Evolutionary conservation across 2,113 vertebrate species (phyloP), one percentile per base, ranked within the genome.

Genomic region (Galeopterus variegatus): DNA sequence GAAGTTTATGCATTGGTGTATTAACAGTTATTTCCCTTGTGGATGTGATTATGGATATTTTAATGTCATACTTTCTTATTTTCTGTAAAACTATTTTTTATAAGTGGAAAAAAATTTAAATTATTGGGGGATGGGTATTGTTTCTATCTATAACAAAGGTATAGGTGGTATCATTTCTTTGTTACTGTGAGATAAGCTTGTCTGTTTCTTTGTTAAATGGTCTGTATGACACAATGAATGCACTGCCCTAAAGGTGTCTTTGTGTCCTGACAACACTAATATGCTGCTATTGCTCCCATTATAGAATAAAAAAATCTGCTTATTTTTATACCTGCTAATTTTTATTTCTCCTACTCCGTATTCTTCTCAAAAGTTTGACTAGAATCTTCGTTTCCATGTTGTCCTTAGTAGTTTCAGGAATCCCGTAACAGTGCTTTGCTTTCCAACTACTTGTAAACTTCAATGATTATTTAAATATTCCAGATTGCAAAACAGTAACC

Each of bases 71-170:
- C 15, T 28, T 82, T 72, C 54, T 58, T 77, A 1, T 26, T 92
- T 77, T 77, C 6, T 79, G 6, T 81, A 75, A 67, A 92, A 58
- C 60, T 50, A n/a, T 50, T 62, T 89, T 90, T 91, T 2, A 81
- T 45, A 13, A 76, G 60, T 48, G 31, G 5, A 93, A 93, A 54
- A 79, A 76, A 76, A 89, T 75, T 73, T 33, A 84, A 95, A 86
- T 23, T 41, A 72, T 54, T 9, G 13, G 33, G 0, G 54, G 8
- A 23, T 65, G 48, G n/a, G n/a, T n/a, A n/a, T n/a, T n/a, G n/a
- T n/a, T n/a, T n/a, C n/a, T n/a, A n/a, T n/a, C 19, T 54, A 21
- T 33, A 54, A 31, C 13, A 91, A 90, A 82, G 12, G 0, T 17
- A 36, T 11, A 86, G 5, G 48, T 36, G 18, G 19, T 56, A 85